Percentiles rank a stretch among this genome's conserved stretches.
These are phyloP conservation scores for Bicyclus anynana DNA, from an alignment of 1,140 invertebrate species.

Conservation along the genomic window DNA sequence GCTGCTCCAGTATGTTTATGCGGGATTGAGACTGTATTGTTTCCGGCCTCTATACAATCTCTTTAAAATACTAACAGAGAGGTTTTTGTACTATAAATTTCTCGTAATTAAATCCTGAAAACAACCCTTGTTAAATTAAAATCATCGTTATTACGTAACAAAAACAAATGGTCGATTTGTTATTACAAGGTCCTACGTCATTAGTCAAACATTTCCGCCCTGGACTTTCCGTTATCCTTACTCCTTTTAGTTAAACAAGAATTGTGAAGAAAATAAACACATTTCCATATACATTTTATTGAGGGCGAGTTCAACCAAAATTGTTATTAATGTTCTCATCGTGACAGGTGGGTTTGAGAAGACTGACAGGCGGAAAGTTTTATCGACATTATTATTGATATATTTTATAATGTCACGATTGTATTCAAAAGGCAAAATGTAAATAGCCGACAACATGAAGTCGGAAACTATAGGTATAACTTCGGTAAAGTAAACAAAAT, in stretches of 20 bases:
- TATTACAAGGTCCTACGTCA: neutral
- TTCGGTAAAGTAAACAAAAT: no score
- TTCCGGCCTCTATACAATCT: no score
- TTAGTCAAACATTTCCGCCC: constrained; percentile 8
- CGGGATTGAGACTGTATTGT: no score
- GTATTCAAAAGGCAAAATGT: neutral
- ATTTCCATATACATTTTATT: neutral
- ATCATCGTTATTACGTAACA: no score
- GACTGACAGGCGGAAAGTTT: constrained; percentile 9
- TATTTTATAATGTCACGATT: neutral
- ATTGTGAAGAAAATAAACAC: neutral
- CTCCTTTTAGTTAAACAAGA: neutral
- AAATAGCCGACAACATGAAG: no score
- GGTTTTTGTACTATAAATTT: no score
- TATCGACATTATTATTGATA: neutral
- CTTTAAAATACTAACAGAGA: no score
- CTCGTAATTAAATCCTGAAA: no score
- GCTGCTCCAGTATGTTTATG: no score
- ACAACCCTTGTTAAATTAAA: no score
- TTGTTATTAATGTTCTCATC: constrained; percentile 55
- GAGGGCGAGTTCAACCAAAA: constrained; percentile 30
- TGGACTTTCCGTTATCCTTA: constrained; percentile 10
- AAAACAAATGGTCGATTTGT: neutral
- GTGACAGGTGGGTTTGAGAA: constrained; percentile 49
- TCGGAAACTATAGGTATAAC: no score